These are phyloP conservation scores for Drosophila neotestacea DNA, from an alignment of 2,888 invertebrate genomes.

Conservation along the genomic window DNA sequence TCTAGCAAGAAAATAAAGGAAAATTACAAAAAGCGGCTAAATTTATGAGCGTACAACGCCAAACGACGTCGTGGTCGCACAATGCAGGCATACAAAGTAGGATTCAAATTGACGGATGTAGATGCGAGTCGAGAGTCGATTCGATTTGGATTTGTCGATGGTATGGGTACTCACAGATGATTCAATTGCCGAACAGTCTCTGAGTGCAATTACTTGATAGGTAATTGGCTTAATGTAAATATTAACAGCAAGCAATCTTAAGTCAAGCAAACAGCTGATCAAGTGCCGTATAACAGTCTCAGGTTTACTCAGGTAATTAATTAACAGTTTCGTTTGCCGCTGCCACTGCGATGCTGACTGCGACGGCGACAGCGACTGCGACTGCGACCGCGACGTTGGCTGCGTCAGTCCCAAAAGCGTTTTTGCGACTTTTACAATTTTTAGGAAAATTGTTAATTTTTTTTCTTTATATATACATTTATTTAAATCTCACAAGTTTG, in stretches of 20 bases:
- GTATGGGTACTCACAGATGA: not conserved
- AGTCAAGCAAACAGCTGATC: slow-evolving; percentile 3
- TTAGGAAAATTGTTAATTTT: not conserved
- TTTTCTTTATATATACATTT: not conserved
- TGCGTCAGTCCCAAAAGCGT: not conserved
- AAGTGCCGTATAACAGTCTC: slow-evolving; percentile 20
- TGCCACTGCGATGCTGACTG: slow-evolving; percentile 28
- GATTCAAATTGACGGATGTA: slow-evolving; percentile 54
- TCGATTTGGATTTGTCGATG: not conserved
- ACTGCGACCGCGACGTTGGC: slow-evolving; percentile 2
- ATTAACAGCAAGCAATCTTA: not conserved
- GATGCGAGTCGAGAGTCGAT: slow-evolving; percentile 6
- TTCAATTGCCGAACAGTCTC: not conserved
- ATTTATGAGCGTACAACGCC: slow-evolving; percentile 76
- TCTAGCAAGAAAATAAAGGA: slow-evolving; percentile 53
- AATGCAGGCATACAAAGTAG: slow-evolving; percentile 72
- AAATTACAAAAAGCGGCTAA: slow-evolving; percentile 62
- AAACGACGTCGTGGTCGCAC: slow-evolving; percentile 74
- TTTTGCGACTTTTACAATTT: not conserved
- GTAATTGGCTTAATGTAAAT: slow-evolving; percentile 13
- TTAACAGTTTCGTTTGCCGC: slow-evolving; percentile 47
- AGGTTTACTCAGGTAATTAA: slow-evolving; percentile 47
- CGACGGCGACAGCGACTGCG: not conserved
- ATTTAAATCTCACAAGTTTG: no score
- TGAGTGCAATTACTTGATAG: slow-evolving; percentile 22